A percentile compares a stretch with the other conserved stretches of the same genome.
Evolutionary conservation across 2,797 vertebrate genomes (phyloP).

Genomic region (Hozukius guyotensis): DNA sequence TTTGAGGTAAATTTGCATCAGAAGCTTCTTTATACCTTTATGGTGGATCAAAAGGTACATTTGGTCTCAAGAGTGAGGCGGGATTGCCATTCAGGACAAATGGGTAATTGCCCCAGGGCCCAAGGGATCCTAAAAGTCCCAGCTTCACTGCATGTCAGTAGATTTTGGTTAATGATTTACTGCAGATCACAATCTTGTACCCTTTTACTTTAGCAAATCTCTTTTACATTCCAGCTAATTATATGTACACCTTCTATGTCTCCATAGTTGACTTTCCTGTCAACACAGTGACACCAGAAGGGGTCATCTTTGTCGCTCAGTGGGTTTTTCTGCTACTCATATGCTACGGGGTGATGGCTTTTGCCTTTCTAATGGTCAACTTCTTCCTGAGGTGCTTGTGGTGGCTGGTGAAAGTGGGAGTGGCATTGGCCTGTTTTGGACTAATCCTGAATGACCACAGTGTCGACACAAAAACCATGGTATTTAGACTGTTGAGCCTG

Average conservation of each 20-base stretch:
- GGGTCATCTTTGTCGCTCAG: constrained; percentile 46
- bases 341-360: constrained; percentile 59
- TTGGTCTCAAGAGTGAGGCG: background rate
- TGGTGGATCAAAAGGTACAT: background rate
- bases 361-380: constrained; percentile 35
- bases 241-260: background rate
- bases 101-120: background rate
- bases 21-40: background rate
- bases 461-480: constrained; percentile 45
- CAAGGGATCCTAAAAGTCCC: background rate
- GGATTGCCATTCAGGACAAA: background rate
- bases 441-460: constrained; percentile 53
- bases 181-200: background rate
- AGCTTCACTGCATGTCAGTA: background rate
- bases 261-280: constrained; percentile 44
- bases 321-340: constrained; percentile 60
- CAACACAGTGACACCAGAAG: constrained; percentile 52
- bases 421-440: constrained; percentile 43
- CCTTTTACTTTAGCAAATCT: background rate
- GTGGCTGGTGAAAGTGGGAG: constrained; percentile 59
- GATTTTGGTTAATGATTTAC: background rate
- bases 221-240: background rate
- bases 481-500: constrained; percentile 50
- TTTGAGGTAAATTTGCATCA: background rate
- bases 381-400: constrained; percentile 44